Evolutionary conservation across 1,140 invertebrate genomes (phyloP), one percentile per base, ranked within the genome.

Genomic region (Meloidogyne chitwoodi): DNA sequence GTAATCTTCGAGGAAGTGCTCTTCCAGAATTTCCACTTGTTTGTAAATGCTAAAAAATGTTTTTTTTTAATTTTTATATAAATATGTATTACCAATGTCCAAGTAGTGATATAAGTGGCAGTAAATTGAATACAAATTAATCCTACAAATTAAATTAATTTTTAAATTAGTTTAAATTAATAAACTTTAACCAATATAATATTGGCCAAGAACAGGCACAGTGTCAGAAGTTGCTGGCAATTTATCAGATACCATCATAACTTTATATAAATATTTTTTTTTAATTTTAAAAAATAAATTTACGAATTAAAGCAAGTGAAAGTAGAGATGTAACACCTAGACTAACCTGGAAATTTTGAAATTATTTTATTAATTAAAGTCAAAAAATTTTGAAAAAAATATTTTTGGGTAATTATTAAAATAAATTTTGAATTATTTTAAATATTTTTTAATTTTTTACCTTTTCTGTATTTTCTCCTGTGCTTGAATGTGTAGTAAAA

Each of bases 391-490:
- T 22, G 34, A 56, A 2, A 76, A 24, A 16, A 38, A n/a, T 0
- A 76, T 6, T 34, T 65, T 61, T 22, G 8, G 24, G 16, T 65
- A 44, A 74, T 19, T 68, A 12, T 74, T 74, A 82, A 83, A 64
- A 83, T 83, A 31, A 80, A 80, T 19, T 83, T 38, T 31, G 10
- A 14, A 79, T 77, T 14, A 83, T 16, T 34, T 34, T 4, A 34
- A 34, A 80, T 44, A 77, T 82, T 2, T 75, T 79, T 26, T 78
- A 76, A 14, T 80, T 71, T 24, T 31, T 73, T 29, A 86, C 85
- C 72, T 87, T 85, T 62, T 85, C 84, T 11, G 83, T 83, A 61
- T 85, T 85, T 61, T 85, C 84, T 61, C 84, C 84, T 19, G 84
- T 85, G 14, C 82, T 80, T 0, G 81, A 81, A 68, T 85, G 84